A percentile compares a stretch with the other conserved stretches of the same genome.
Conservation (phyloP, 2,888 invertebrate species). For the Noctua janthe region DNA sequence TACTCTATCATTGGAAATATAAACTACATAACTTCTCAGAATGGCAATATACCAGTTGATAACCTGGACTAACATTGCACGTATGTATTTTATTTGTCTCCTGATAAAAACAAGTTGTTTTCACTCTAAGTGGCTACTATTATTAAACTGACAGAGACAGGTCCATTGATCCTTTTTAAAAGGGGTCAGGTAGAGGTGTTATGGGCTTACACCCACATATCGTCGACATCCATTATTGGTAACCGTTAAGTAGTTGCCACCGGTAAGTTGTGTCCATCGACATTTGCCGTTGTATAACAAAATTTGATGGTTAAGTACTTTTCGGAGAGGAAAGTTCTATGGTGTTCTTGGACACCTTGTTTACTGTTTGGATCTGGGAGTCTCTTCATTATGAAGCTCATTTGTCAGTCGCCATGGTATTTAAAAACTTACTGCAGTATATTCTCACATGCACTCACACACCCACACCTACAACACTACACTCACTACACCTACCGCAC, state of each 20-base stretch:
- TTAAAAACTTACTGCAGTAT: not conserved
- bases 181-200: constrained; percentile 20
- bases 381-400: not conserved
- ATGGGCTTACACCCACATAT: constrained; percentile 17
- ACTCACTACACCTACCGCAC: too few relatives aligned
- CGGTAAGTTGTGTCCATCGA: not conserved
- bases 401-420: not conserved
- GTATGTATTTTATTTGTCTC: constrained; percentile 33
- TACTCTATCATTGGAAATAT: constrained; percentile 37
- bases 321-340: not conserved
- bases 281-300: not conserved
- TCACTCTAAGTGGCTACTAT: constrained; percentile 2
- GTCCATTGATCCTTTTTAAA: constrained; percentile 10
- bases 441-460: too few relatives aligned
- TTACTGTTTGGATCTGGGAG: not conserved
- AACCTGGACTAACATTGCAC: constrained; percentile 29
- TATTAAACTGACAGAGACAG: constrained; percentile 6
- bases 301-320: not conserved
- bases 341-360: not conserved
- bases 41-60: constrained; percentile 25
- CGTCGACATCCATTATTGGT: not conserved
- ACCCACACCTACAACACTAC: too few relatives aligned
- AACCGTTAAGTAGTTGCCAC: not conserved
- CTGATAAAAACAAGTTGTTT: constrained; percentile 18
- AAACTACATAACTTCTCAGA: constrained; percentile 41